Percentiles rank a stretch among this genome's conserved stretches.
These are phyloP conservation scores for Siderastrea radians DNA, from an alignment of 92 coral and sea anemone genomes.

Conservation along the genomic window DNA sequence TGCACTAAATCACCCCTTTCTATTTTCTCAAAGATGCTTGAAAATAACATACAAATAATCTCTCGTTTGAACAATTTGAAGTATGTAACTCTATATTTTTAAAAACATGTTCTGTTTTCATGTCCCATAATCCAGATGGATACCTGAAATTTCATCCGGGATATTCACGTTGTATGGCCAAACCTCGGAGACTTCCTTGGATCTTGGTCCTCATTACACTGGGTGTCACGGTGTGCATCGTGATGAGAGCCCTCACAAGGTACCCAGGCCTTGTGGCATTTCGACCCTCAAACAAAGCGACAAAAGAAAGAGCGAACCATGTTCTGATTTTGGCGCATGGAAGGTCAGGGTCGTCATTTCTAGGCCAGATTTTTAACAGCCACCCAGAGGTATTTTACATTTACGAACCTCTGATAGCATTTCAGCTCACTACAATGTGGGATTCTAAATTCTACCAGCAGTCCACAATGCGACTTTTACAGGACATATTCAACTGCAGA, in stretches of 20 bases:
- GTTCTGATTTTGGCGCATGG: slow-evolving; percentile 85
- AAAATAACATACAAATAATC: too few relatives aligned
- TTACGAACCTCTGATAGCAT: slow-evolving; percentile 84
- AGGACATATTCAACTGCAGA: slow-evolving; percentile 77
- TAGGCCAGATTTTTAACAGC: slow-evolving; percentile 91
- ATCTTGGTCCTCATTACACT: slow-evolving; percentile 18
- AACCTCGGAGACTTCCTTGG: slow-evolving; percentile 19
- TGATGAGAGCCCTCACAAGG: neutral
- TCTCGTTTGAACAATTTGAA: too few relatives aligned
- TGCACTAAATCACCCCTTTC: too few relatives aligned
- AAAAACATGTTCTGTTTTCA: neutral
- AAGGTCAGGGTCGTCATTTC: slow-evolving; percentile 92
- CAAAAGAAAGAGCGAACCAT: slow-evolving; percentile 23
- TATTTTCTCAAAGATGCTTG: too few relatives aligned
- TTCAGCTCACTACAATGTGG: slow-evolving; percentile 65
- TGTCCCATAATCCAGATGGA: neutral
- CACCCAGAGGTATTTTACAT: slow-evolving; percentile 84
- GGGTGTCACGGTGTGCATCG: slow-evolving; percentile 23
- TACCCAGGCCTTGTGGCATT: slow-evolving; percentile 13
- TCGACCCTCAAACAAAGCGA: neutral
- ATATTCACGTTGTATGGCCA: slow-evolving; percentile 16
- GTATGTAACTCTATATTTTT: too few relatives aligned
- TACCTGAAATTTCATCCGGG: slow-evolving; percentile 3
- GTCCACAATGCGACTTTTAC: slow-evolving; percentile 64
- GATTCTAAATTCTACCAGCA: slow-evolving; percentile 69